A percentile compares a stretch with the other conserved stretches of the same genome.
phyloP scores from a whole-genome alignment of 2,113 vertebrate species.

The Myotis brandtii region DNA sequence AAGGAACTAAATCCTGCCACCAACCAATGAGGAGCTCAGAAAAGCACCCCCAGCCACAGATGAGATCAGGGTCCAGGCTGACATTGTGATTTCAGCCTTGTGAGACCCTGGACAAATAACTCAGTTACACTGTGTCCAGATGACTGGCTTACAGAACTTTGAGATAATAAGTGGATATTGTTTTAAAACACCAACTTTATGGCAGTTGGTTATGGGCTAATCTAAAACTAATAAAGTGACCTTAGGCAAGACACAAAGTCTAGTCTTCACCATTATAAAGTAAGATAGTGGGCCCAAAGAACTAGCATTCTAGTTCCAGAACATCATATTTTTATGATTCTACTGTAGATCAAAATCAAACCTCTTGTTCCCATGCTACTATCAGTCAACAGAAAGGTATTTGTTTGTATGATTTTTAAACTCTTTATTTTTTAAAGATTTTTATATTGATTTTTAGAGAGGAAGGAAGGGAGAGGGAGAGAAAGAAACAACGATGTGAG shows the following conservation, averaged over 20 bases:
- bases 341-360: neutral
- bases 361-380: neutral
- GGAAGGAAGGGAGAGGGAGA: neutral
- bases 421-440: neutral
- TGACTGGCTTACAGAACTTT: neutral
- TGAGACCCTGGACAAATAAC: neutral
- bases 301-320: slow-evolving; percentile 6
- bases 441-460: no score
- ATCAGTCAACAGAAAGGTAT: neutral
- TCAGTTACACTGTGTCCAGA: neutral
- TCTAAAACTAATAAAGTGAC: neutral
- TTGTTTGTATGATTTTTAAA: neutral
- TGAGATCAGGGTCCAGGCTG: neutral
- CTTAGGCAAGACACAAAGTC: neutral
- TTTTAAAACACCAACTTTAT: neutral
- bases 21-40: neutral
- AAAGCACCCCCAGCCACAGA: neutral
- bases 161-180: neutral
- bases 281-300: neutral
- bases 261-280: neutral
- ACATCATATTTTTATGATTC: neutral
- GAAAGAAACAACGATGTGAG: neutral
- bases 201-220: neutral
- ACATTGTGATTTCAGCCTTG: neutral
- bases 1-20: neutral